Base-by-base conservation (phyloP, 2,797 vertebrate genomes). In the Triplophysa bombifrons region DNA sequence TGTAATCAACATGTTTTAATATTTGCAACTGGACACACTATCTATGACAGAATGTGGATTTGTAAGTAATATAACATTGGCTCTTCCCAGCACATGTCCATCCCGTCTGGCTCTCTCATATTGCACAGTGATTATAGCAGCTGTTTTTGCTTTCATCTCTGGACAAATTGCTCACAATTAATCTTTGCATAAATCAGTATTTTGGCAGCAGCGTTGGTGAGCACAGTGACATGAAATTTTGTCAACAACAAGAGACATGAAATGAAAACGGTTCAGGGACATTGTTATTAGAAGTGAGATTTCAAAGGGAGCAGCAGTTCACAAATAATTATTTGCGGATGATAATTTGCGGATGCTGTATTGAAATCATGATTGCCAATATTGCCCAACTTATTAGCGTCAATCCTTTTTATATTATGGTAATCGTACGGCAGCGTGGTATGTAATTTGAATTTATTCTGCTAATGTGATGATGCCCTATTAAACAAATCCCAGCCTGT, bases 81-180 rank as follows among this genome's bases (percentile, higher is more conserved):
- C 68, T 55, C 64, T 74, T 69, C 44, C 9, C 48, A 74, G 41
- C 83, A 70, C 80, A 30, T 51, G 63, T 80, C 70, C 48, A 64
- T 78, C 25, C 63, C 81, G 66, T 80, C 84, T 80, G 86, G 85
- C 66, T 80, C 78, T 72, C 51, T 75, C 76, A 84, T 79, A 20
- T 83, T 71, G 83, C 82, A 75, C 88, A 88, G 82, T 88, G 90
- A 91, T 91, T 89, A 90, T 84, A 80, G 88, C 87, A 89, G 88
- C 90, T 92, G 90, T 90, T 84, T 83, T 88, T 89, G 87, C 85
- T 89, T 88, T 88, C 84, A 81, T 58, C 86, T 87, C 85, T 85
- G 88, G 81, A 90, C 82, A 89, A 91, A 91, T 90, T 90, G 90
- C 84, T 89, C 86, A 86, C 90, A 87, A 90, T 90, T 94, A 91